Evolutionary conservation across 2,888 invertebrate species (phyloP).

Genomic region (Hermodice carunculata): DNA sequence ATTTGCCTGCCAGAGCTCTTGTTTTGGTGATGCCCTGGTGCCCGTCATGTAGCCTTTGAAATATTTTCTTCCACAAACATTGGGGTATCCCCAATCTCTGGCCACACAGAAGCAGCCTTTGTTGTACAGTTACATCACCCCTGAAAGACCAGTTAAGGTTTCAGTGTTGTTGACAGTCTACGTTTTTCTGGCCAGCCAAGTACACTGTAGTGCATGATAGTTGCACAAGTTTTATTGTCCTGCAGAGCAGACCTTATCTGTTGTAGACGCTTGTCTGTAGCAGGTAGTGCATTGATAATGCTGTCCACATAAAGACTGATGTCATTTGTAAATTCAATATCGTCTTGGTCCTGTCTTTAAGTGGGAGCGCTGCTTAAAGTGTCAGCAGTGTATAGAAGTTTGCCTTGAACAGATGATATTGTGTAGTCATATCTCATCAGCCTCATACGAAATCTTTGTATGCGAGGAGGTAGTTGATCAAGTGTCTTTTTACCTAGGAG

Average conservation of each 20-base stretch:
- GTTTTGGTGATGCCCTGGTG: too few relatives aligned
- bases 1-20: background rate
- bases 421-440: conserved; percentile 26
- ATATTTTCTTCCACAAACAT: background rate
- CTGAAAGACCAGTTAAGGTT: conserved; percentile 17
- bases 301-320: conserved; percentile 16
- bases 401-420: conserved; percentile 32
- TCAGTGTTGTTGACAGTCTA: conserved; percentile 2
- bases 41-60: conserved; percentile 2
- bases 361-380: conserved; percentile 26
- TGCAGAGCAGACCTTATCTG: conserved; percentile 13
- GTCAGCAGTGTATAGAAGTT: too few relatives aligned
- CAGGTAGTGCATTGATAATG: too few relatives aligned
- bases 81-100: conserved; percentile 1
- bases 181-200: conserved; percentile 33
- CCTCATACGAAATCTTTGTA: conserved; percentile 12
- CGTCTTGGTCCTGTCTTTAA: background rate
- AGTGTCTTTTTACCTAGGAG: conserved; percentile 5
- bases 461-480: background rate
- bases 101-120: conserved; percentile 19
- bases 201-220: conserved; percentile 6
- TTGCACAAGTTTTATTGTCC: conserved; percentile 14
- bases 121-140: conserved; percentile 19
- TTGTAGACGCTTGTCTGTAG: conserved; percentile 20
- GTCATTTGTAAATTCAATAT: conserved; percentile 20